Conservation (phyloP, 2,797 vertebrate genomes). For the Phalanger gymnotis region DNA sequence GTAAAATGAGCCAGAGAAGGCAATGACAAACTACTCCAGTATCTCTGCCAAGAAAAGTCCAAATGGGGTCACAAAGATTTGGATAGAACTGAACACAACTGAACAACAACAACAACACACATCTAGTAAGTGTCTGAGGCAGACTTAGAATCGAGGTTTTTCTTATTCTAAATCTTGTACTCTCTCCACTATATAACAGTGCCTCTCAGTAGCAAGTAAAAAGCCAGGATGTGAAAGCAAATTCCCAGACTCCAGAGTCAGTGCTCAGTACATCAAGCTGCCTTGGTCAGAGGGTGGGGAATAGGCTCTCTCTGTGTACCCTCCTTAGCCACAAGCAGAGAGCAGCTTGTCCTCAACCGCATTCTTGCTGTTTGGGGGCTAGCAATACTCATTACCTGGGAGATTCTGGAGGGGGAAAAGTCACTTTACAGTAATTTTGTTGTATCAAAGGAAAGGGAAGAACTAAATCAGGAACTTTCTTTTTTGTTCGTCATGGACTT, state of each 20-base stretch:
- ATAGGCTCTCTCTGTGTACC: background rate
- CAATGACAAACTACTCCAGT: background rate
- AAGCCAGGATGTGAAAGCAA: background rate
- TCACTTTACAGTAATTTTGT: background rate
- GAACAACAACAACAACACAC: background rate
- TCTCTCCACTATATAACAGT: background rate
- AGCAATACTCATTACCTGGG: background rate
- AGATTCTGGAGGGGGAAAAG: background rate
- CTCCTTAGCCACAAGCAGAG: background rate
- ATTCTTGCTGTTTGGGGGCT: background rate
- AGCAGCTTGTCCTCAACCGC: background rate
- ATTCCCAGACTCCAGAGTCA: background rate
- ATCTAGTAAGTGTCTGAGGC: background rate
- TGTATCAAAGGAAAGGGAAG: background rate
- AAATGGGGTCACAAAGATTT: background rate
- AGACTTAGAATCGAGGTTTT: background rate
- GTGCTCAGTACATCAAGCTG: background rate
- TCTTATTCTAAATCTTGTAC: background rate
- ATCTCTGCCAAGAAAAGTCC: background rate
- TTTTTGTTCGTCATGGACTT: background rate
- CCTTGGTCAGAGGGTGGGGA: background rate
- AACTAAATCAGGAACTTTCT: background rate
- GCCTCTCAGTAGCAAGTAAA: background rate
- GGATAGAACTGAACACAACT: background rate
- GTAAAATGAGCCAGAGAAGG: background rate